Base-by-base conservation (phyloP, 2,888 invertebrate species). In the Apodemia mormo region DNA sequence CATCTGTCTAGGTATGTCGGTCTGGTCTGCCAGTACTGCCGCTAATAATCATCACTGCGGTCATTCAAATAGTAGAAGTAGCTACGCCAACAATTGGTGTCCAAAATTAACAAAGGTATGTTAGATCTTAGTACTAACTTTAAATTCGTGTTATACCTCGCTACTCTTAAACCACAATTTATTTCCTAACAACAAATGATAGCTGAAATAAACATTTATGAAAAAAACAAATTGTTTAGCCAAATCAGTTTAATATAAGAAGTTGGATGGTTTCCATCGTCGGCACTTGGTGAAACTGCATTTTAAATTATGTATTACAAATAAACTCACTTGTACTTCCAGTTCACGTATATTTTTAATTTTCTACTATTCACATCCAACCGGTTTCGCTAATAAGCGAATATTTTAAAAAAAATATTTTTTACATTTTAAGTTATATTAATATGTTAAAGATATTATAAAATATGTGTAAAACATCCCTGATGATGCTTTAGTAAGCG, bases 1-100 rank as follows among this genome's bases (percentile, higher is more conserved):
- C 82, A 87, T 86, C 85, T 87, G 84, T 85, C 89, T 93, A 92
- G 92, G 92, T 91, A 95, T 95, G 96, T 96, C 96, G 92, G 94
- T 96, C 89, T 96, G 96, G 96, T 95, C 95, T 82, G 95, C 95
- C 84, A 94, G 94, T 85, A 94, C 95, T 81, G 94, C 94, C 87
- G 95, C 91, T 82, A 91, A 91, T 88, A 92, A 91, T 88, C 89
- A 88, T 82, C 87, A 86, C 81, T 85, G 82, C 82, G 86, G 84
- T 81, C 85, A 87, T 81, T 87, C 87, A 81, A 84, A 85, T 83
- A 87, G 87, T 85, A 89, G 91, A 80, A 87, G 86, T 86, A 83
- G 84, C 81, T 84, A 86, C 74, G 85, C 87, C 83, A 87, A 87
- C 87, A 90, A 81, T 80, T 92, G 93, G 92, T 92, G 91, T 83